Conservation (phyloP, 2,113 vertebrate species). For the Climacteris rufus region DNA sequence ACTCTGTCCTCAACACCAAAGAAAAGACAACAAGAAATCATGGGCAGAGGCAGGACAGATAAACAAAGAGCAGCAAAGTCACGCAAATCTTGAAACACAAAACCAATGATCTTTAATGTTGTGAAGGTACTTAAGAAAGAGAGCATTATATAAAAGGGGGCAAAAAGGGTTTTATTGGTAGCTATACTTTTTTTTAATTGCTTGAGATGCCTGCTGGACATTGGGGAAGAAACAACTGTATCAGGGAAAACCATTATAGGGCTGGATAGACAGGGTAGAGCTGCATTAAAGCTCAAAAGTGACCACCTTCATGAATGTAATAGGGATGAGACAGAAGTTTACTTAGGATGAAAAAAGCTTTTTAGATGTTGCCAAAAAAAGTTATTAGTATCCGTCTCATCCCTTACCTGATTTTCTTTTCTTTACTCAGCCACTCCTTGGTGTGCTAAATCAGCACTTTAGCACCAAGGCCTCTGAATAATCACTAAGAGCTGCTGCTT, state of each 20-base stretch:
- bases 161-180: neutral
- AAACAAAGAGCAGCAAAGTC: neutral
- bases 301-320: neutral
- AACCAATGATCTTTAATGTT: neutral
- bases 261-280: neutral
- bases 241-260: neutral
- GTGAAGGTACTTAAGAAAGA: neutral
- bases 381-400: constrained; percentile 7
- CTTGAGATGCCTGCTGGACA: neutral
- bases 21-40: neutral
- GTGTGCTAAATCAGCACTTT: constrained; percentile 29
- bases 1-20: neutral
- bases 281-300: neutral
- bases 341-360: neutral
- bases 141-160: neutral
- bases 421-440: constrained; percentile 21
- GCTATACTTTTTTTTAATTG: neutral
- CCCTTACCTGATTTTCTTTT: neutral
- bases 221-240: neutral
- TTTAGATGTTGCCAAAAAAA: neutral
- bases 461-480: neutral
- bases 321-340: neutral
- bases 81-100: neutral
- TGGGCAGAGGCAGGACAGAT: neutral
- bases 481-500: neutral